Evolutionary conservation across 2,797 vertebrate species (phyloP).

Genomic region (Coendou prehensilis): DNA sequence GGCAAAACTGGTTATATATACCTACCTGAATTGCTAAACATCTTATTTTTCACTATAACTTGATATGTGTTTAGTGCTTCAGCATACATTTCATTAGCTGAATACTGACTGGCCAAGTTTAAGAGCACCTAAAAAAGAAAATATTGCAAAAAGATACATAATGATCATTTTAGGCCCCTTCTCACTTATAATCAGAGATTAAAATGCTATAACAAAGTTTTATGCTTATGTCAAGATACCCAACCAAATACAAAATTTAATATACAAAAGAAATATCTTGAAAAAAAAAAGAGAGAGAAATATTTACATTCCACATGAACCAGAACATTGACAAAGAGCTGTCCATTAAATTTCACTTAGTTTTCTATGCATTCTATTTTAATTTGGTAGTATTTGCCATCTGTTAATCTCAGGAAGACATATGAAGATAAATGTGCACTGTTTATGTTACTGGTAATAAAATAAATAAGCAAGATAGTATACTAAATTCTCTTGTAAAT

Average conservation of each 20-base stretch:
- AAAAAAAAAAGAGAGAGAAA: neutral
- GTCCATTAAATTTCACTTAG: conserved; percentile 56
- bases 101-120: conserved; percentile 97
- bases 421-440: conserved; percentile 37
- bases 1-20: conserved; percentile 47
- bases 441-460: conserved; percentile 20
- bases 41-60: conserved; percentile 98
- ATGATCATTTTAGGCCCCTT: neutral
- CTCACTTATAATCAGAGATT: neutral
- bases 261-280: neutral
- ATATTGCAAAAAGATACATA: conserved; percentile 52
- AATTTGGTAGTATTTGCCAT: conserved; percentile 37
- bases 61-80: conserved; percentile 98
- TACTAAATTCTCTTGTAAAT: conserved; percentile 37
- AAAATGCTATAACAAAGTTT: conserved; percentile 59
- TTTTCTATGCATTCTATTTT: conserved; percentile 59
- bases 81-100: conserved; percentile 97
- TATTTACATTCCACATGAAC: conserved; percentile 17
- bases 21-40: conserved; percentile 97
- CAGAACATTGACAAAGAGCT: neutral
- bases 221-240: neutral
- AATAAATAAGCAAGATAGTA: neutral
- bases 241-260: conserved; percentile 13
- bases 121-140: conserved; percentile 94
- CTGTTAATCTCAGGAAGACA: conserved; percentile 43